Conservation (phyloP, 2,113 vertebrate species). For the Microcebus tavaratra region DNA sequence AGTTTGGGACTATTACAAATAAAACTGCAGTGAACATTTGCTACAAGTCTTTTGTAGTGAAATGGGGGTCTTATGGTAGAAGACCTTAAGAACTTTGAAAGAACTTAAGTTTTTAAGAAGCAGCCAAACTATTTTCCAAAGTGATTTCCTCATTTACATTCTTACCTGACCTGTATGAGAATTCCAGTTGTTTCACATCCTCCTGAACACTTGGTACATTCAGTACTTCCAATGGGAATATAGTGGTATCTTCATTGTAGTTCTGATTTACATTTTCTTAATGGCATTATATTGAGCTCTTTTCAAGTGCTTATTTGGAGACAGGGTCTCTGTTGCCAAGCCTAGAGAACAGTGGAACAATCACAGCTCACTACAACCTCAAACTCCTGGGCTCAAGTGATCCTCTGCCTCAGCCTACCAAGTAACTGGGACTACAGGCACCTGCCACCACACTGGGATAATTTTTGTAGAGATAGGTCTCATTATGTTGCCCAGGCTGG, state of each 20-base stretch:
- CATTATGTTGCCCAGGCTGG: not conserved
- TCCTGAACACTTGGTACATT: not conserved
- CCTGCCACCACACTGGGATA: not conserved
- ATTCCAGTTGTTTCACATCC: not conserved
- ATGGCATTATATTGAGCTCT: not conserved
- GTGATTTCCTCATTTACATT: not conserved
- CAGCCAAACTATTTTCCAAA: not conserved
- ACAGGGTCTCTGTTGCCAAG: too few species aligned
- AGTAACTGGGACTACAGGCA: not conserved
- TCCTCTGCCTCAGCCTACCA: not conserved
- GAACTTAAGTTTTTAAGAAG: not conserved
- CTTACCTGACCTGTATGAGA: not conserved
- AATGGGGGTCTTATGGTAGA: not conserved
- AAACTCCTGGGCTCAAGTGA: not conserved
- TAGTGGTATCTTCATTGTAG: not conserved
- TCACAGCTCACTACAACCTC: not conserved
- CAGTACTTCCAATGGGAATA: not conserved
- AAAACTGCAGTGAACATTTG: conserved; percentile 9
- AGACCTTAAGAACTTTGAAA: not conserved
- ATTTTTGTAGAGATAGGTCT: not conserved
- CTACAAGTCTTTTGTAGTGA: not conserved
- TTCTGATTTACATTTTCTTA: not conserved
- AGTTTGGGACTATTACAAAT: not conserved
- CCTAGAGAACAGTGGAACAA: not conserved
- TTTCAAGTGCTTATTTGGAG: too few species aligned